Base-by-base conservation (phyloP, 2,888 invertebrate species). In the Epistrophe grossulariae region DNA sequence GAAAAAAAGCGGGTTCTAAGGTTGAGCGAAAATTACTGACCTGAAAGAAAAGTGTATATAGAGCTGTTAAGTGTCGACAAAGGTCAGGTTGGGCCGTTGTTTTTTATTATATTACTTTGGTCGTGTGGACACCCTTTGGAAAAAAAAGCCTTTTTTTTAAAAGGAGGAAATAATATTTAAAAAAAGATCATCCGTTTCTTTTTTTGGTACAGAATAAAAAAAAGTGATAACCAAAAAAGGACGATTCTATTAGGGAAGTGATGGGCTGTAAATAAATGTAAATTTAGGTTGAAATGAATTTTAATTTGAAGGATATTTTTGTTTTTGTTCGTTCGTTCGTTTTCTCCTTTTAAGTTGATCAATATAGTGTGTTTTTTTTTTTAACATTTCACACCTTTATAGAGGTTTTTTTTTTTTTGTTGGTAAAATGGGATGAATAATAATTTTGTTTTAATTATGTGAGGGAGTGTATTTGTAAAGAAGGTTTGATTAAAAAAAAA, bases 221-320 rank as follows among this genome's bases (percentile, higher is more conserved):
- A 62, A 45, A 62, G 10, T 45, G 31, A 43, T 13, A n/a, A n/a
- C 9, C 31, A 35, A 48, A 68, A 55, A 55, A 70, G 40, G 70
- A 55, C 52, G 40, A 55, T 70, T 70, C 71, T 84, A 77, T 83
- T 79, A 83, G 43, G 60, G 19, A 83, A 76, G 76, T 79, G 83
- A 87, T 83, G 79, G 83, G 43, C 76, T 72, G 71, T 83, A 76
- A 83, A 87, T 87, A 87, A 87, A 87, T 79, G 83, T 72, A 87
- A 83, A 87, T 79, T 74, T 40, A 68, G 72, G 52, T 68, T 40
- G 15, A 57, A 84, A 81, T 62, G 82, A 77, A 79, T 82, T 85
- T 82, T 74, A 79, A 73, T 78, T 79, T 40, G 62, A 77, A 72
- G 64, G 50, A 50, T 66, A 66, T 50, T 17, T 35, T 50, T 50